Conservation (phyloP, 2,888 invertebrate species). For the Steinernema carpocapsae region DNA sequence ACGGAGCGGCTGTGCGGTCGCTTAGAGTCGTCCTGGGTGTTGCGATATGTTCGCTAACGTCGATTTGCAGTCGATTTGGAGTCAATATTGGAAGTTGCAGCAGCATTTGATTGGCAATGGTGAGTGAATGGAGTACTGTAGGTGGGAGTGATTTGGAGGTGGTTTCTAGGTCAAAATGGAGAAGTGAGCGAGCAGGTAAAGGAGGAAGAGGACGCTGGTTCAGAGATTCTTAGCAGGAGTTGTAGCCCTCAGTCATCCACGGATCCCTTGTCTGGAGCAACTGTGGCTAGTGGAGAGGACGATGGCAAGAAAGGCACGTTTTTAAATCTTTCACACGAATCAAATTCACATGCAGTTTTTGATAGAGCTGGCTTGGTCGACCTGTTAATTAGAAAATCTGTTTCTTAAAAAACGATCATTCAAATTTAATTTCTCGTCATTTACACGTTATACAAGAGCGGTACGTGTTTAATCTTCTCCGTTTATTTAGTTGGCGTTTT, state of each 20-base stretch:
- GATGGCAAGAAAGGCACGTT: constrained; percentile 10
- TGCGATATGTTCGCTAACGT: constrained; percentile 14
- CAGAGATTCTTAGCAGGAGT: neutral
- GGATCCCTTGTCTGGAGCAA: neutral
- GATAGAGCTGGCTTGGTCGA: too few species aligned
- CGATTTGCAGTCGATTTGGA: constrained; percentile 26
- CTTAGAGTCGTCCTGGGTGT: too few species aligned
- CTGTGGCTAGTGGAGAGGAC: neutral
- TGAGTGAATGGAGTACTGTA: neutral
- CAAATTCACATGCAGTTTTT: too few species aligned
- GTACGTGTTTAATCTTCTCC: too few species aligned
- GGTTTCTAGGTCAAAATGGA: neutral
- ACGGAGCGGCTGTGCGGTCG: neutral
- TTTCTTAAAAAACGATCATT: too few species aligned
- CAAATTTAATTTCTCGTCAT: too few species aligned
- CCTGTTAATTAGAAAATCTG: too few species aligned
- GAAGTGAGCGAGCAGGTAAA: neutral
- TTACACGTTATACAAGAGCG: too few species aligned
- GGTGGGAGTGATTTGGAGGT: neutral
- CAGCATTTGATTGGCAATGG: constrained; percentile 18
- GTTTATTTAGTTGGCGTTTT: too few species aligned
- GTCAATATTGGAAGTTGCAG: constrained; percentile 30
- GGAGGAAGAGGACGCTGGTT: constrained; percentile 6
- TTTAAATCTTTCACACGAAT: too few species aligned
- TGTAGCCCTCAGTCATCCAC: constrained; percentile 11